Base-by-base conservation (phyloP, 2,888 invertebrate species). In the Coelinius sp. region DNA sequence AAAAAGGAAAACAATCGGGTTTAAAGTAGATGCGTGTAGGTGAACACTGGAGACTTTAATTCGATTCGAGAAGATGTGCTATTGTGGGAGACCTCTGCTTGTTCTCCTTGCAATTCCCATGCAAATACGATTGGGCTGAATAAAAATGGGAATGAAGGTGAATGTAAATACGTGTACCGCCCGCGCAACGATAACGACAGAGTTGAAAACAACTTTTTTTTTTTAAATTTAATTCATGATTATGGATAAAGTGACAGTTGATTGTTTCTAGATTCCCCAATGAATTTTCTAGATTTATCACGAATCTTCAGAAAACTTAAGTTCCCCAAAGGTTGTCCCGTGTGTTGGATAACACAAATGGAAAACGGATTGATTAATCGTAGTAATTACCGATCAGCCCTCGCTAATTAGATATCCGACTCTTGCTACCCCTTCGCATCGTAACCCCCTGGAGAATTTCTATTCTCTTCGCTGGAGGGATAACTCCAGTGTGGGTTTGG, bases 331-430 rank as follows among this genome's bases (percentile, higher is more conserved):
- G 53, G 1, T n/a, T 10, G n/a, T n/a, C n/a, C 53, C 53, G 79
- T 72, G 78, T 80, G 77, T 77, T 8, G 71, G 73, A 78, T 79
- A 79, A 80, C 84, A 86, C 86, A 88, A 88, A 88, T 88, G 88
- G 88, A 88, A 88, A 88, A 86, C 87, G 88, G 88, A 89, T 89
- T 89, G 89, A 90, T 90, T 89, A 90, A 90, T 90, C 89, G 89
- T 85, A 87, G 89, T 89, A 90, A 90, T 90, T 90, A 90, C 89
- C 87, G 89, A 89, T 89, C 89, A 88, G 87, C 86, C 86, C 85
- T 85, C 84, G 85, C 87, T 87, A 87, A 87, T 87, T 87, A 87
- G 87, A 87, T 87, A 87, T 87, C 87, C 86, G 83, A 84, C 83
- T 87, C 81, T 81, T 82, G 41, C 46, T 27, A 80, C 81, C 80